These are phyloP conservation scores for Leuciscus waleckii DNA, from an alignment of 2,797 vertebrate species.

Conservation along the genomic window DNA sequence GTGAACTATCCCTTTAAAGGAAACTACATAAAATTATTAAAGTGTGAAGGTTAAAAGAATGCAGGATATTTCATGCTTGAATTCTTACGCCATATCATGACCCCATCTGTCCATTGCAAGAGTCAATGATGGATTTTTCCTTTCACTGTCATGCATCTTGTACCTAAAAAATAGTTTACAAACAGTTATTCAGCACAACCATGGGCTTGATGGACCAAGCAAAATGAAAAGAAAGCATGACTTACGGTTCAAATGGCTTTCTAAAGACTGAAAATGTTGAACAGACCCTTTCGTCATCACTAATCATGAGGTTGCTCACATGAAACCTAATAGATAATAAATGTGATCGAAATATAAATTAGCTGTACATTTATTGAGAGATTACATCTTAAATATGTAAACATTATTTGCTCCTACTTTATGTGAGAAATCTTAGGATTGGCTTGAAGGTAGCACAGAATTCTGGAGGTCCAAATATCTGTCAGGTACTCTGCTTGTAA, in stretches of 20 bases:
- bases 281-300: conserved; percentile 22
- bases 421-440: conserved; percentile 31
- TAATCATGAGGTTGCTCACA: conserved; percentile 7
- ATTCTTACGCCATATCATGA: conserved; percentile 7
- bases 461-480: conserved; percentile 29
- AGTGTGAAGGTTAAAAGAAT: neutral
- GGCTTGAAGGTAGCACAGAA: conserved; percentile 19
- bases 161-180: neutral
- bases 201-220: neutral
- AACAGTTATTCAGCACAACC: neutral
- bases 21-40: neutral
- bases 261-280: conserved; percentile 29
- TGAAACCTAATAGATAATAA: neutral
- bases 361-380: neutral
- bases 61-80: neutral
- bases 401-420: conserved; percentile 13
- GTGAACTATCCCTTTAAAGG: neutral
- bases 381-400: neutral
- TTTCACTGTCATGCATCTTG: conserved; percentile 28
- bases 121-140: conserved; percentile 11
- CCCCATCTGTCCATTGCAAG: conserved; percentile 29
- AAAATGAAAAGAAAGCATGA: neutral
- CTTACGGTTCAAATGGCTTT: conserved; percentile 25
- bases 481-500: neutral
- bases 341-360: neutral